phyloP scores from a whole-genome alignment of 1,140 invertebrate species.

The Temnothorax curvispinosus region DNA sequence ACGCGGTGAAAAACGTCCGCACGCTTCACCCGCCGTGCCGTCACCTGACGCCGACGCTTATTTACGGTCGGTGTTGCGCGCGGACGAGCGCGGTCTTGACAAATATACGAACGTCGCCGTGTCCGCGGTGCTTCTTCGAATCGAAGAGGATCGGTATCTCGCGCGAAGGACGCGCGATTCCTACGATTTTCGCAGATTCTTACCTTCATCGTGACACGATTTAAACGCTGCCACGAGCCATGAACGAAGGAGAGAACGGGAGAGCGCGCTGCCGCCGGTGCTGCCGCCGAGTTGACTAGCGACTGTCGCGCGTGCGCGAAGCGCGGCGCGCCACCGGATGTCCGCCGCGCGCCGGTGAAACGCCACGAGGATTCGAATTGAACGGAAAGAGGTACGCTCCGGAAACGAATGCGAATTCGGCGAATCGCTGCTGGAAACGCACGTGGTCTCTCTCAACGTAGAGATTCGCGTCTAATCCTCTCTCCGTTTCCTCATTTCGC shows the following conservation, averaged over 20 bases:
- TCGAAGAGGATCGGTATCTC: conserved; percentile 1
- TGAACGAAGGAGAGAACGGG: conserved; percentile 61
- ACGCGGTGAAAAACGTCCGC: background rate
- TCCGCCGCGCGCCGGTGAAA: background rate
- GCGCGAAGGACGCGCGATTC: conserved; percentile 64
- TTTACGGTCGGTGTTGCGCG: background rate
- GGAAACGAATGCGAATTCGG: too few species aligned
- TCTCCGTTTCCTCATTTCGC: too few species aligned
- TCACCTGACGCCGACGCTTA: background rate
- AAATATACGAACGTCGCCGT: background rate
- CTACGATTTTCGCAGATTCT: conserved; percentile 76
- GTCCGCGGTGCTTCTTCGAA: background rate
- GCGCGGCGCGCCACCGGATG: background rate
- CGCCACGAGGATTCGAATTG: background rate
- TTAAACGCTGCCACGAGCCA: conserved; percentile 65
- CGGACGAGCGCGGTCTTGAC: background rate
- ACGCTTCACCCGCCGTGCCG: background rate
- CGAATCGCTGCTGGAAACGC: too few species aligned
- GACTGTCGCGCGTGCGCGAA: background rate
- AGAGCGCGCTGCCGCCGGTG: background rate
- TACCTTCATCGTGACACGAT: conserved; percentile 79
- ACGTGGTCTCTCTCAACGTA: too few species aligned
- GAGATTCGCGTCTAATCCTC: too few species aligned
- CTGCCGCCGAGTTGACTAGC: background rate
- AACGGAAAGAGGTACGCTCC: too few species aligned